phyloP scores from a whole-genome alignment of 1,140 invertebrate genomes.

The Acromyrmex charruanus region DNA sequence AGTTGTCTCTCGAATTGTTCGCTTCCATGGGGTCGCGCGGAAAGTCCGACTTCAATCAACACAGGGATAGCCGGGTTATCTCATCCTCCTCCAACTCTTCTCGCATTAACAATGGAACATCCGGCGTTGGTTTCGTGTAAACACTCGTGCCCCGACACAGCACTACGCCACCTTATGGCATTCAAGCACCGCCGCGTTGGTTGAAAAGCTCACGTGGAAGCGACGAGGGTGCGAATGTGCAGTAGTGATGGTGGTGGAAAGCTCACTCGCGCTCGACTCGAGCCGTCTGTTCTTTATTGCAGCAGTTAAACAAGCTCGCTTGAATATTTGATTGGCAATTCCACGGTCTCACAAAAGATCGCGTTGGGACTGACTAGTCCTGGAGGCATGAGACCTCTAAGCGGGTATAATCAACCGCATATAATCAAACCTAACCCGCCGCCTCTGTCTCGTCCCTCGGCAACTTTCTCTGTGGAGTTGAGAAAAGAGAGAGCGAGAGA shows the following conservation, averaged over 20 bases:
- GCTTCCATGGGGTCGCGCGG: not conserved
- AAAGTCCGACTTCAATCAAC: conserved; percentile 63
- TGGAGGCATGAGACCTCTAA: conserved; percentile 27
- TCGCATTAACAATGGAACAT: conserved; percentile 67
- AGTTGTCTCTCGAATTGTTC: conserved; percentile 28
- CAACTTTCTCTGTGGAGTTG: not conserved
- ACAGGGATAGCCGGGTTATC: conserved; percentile 20
- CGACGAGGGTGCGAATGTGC: conserved; percentile 53
- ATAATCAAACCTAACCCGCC: conserved; percentile 68
- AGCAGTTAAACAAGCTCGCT: conserved; percentile 75
- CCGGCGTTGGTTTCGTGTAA: conserved; percentile 64
- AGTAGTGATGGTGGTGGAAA: conserved; percentile 31
- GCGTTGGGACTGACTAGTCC: conserved; percentile 54
- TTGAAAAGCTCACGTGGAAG: conserved; percentile 52
- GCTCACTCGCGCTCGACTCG: not conserved
- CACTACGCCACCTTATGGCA: conserved; percentile 13
- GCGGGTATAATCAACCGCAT: conserved; percentile 68
- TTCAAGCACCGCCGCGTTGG: conserved; percentile 21
- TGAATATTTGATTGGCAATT: conserved; percentile 82
- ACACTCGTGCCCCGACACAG: conserved; percentile 32
- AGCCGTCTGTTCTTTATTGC: conserved; percentile 76
- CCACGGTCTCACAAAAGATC: conserved; percentile 75
- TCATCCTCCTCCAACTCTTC: not conserved
- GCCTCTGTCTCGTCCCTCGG: not conserved
- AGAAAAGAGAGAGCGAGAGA: not conserved